Base-by-base conservation (phyloP, 1,140 invertebrate species). In the Cephus cinctus region DNA sequence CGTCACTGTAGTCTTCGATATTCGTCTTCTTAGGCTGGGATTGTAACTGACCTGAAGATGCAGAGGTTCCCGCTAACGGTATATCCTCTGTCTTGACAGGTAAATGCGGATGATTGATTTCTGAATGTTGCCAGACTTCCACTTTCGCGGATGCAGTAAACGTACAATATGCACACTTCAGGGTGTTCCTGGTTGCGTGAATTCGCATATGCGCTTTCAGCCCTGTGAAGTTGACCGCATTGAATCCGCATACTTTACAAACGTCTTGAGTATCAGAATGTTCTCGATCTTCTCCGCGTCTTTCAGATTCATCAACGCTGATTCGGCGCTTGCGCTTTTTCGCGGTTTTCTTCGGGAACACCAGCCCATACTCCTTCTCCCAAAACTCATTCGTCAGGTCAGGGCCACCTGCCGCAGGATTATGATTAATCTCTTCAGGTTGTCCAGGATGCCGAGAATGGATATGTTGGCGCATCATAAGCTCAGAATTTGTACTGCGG, bases 301-400 rank as follows among this genome's bases (percentile, higher is more conserved):
- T 40, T 62, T 52, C 21, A 11, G 22, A 5, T 1, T 34, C 16
- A 4, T 30, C 18, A 8, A 18, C 21, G 2, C 15, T 45, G 2
- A 14, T n/a, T 20, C 52, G 61, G 1, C 57, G 46, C 9, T 59
- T 68, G 32, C 52, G 52, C 39, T 57, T 63, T 52, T 43, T 57
- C 2, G 18, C 4, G 27, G 9, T 36, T 9, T 63, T 65, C 0
- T 55, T 61, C 0, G 52, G 47, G 0, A 42, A 42, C 0, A 59
- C 19, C 0, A 75, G 35, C 4, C 72, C 71, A 15, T 77, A 78
- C 12, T 78, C 75, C 0, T 63, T 63, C 9, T 56, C 53, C 75
- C 75, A 78, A 43, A 77, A 76, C 12, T 73, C 69, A 12, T 70
- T 56, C 0, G 49, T 65, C 8, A 75, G 42, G 18, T 71, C 62